phyloP scores from a whole-genome alignment of 23 tunicate species.

The Aplidium turbinatum region DNA sequence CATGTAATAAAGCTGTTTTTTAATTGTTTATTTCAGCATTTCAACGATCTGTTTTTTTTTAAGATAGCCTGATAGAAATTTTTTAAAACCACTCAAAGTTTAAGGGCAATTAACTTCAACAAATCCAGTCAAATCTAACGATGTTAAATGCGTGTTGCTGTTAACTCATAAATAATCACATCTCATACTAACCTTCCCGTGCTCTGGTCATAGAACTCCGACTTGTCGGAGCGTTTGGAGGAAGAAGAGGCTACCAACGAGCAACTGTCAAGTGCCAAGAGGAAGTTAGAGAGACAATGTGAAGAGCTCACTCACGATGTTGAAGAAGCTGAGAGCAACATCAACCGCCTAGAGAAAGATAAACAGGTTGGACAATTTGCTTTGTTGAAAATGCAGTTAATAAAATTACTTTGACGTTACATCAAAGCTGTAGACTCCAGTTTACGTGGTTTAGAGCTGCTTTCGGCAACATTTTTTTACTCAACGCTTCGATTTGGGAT shows the following conservation, averaged over 20 bases:
- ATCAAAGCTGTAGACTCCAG: no score
- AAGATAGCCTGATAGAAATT: no score
- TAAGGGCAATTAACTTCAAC: not conserved
- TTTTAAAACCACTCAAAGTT: no score
- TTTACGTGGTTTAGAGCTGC: no score
- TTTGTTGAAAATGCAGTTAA: no score
- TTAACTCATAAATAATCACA: not conserved
- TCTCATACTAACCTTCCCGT: not conserved
- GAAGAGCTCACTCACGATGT: slow-evolving; percentile 91
- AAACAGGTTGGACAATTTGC: slow-evolving; percentile 59
- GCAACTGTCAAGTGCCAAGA: slow-evolving; percentile 74
- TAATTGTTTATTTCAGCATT: no score
- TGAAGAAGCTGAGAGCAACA: slow-evolving; percentile 88
- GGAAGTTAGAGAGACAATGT: slow-evolving; percentile 76
- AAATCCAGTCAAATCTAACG: not conserved
- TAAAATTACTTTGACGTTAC: no score
- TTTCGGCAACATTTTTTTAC: no score
- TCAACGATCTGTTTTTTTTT: no score
- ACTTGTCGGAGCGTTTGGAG: slow-evolving; percentile 92
- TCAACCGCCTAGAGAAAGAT: slow-evolving; percentile 86
- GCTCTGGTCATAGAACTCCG: slow-evolving; percentile 40
- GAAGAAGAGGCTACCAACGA: slow-evolving; percentile 90
- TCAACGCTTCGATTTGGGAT: no score
- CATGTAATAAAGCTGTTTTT: no score
- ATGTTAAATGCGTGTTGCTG: not conserved